These are phyloP conservation scores for Phortica okadai DNA, from an alignment of 2,888 invertebrate species.

Conservation along the genomic window DNA sequence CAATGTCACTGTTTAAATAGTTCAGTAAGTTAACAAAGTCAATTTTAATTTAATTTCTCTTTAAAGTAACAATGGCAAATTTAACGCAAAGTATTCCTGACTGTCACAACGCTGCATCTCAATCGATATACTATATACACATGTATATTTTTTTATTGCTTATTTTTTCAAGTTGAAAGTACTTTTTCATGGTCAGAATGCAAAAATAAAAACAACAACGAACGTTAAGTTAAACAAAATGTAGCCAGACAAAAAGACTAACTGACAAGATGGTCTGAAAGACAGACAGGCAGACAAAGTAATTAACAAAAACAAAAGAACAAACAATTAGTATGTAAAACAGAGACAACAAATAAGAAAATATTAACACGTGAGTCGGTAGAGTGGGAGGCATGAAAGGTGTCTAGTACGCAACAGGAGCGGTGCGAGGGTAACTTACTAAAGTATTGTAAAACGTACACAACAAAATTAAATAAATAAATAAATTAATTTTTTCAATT, in stretches of 20 bases:
- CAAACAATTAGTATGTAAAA: conserved; percentile 20
- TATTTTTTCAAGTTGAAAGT: conserved; percentile 48
- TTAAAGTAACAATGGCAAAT: too few relatives aligned
- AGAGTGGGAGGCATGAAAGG: too few relatives aligned
- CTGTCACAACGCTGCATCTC: too few relatives aligned
- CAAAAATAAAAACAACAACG: conserved; percentile 28
- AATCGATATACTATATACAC: too few relatives aligned
- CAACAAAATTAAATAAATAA: too few relatives aligned
- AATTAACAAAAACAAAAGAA: conserved; percentile 27
- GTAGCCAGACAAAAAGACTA: too few relatives aligned
- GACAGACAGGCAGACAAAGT: conserved; percentile 8
- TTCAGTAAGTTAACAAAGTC: conserved; percentile 7
- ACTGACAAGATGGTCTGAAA: conserved; percentile 3
- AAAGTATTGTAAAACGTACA: too few relatives aligned
- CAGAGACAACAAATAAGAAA: not conserved
- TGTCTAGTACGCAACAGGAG: too few relatives aligned
- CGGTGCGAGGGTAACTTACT: too few relatives aligned
- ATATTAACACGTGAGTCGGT: not conserved
- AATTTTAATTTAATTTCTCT: not conserved
- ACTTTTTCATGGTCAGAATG: conserved; percentile 44
- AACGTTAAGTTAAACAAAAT: conserved; percentile 22
- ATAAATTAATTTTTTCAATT: too few relatives aligned
- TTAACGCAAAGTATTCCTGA: too few relatives aligned
- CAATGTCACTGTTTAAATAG: not conserved
- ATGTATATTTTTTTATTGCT: too few relatives aligned